phyloP scores from a whole-genome alignment of 37 sponge, comb jelly and placozoan species.

The Diacarnus erythraeanus region DNA sequence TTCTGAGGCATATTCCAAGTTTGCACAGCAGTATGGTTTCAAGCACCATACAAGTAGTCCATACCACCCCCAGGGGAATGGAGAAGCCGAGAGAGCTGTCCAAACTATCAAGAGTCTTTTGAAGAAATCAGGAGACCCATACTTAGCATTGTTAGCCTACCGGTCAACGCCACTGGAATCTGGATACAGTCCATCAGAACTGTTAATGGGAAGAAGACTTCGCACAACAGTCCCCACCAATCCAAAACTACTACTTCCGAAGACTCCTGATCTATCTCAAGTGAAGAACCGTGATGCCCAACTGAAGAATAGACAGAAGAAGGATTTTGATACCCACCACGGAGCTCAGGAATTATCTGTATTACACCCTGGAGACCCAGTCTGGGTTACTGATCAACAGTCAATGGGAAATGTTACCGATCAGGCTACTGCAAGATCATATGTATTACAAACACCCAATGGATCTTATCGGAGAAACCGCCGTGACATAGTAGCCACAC shows the following conservation, averaged over 20 bases:
- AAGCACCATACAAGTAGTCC: slow-evolving; percentile 65
- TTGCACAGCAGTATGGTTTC: slow-evolving; percentile 43
- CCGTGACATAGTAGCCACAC: background rate
- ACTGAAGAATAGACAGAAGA: slow-evolving; percentile 12
- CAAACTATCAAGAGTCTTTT: slow-evolving; percentile 38
- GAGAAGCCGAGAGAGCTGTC: slow-evolving; percentile 52
- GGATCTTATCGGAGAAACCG: slow-evolving; percentile 29
- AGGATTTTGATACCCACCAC: slow-evolving; percentile 21
- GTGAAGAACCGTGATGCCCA: background rate
- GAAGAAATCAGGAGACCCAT: slow-evolving; percentile 35
- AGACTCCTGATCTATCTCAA: background rate
- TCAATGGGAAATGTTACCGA: slow-evolving; percentile 7
- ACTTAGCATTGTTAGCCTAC: slow-evolving; percentile 45
- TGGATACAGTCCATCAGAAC: slow-evolving; percentile 60
- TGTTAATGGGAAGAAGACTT: slow-evolving; percentile 45
- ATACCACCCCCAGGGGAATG: slow-evolving; percentile 48
- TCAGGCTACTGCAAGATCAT: slow-evolving; percentile 15
- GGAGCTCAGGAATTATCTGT: background rate
- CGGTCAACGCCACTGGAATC: slow-evolving; percentile 39
- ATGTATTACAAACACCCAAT: background rate
- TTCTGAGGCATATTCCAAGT: slow-evolving; percentile 15
- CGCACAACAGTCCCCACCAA: slow-evolving; percentile 23
- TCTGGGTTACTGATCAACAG: slow-evolving; percentile 20
- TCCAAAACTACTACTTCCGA: slow-evolving; percentile 1
- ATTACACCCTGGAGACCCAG: slow-evolving; percentile 30